Base-by-base conservation (phyloP, 1,140 invertebrate genomes). In the Cydia splendana region DNA sequence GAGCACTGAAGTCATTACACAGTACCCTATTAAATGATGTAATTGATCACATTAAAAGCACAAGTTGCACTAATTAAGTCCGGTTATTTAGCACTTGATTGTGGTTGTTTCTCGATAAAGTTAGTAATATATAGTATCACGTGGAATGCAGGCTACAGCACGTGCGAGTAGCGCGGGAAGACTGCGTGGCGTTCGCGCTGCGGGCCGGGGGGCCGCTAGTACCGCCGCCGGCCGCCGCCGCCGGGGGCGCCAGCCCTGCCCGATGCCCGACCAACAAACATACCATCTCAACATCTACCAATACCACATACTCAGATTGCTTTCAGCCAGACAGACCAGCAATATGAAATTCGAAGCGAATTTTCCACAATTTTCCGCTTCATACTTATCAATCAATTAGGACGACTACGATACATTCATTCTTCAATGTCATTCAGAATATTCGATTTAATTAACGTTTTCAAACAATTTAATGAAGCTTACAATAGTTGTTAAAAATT, bases 101-200 rank as follows among this genome's bases (percentile, higher is more conserved):
- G 57, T 24, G n/a, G 57, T 62, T 24, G 57, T 24, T 24, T 62
- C 18, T 62, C 57, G 57, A 24, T 62, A 62, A 62, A 62, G 57
- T 62, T 62, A 12, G 57, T 62, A 62, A 62, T 62, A 57, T 57
- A 62, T 24, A 62, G 57, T 62, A 62, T 62, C 20, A 62, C 57
- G 57, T 62, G 57, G 57, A 62, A 62, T 62, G 84, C 84, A 88
- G 88, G 87, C 89, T 89, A 88, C 87, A 84, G 86, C 91, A 93
- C 89, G 91, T 91, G 90, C 87, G 90, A 85, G 74, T 83, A 87
- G 89, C 91, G 91, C 90, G 90, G 89, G 88, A 93, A 93, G 91
- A 93, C 91, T 93, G 91, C 91, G 91, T 93, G 91, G 91, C 91
- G 91, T 83, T 88, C 81, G 84, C 74, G 80, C 81, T 83, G 86